A percentile compares a stretch with the other conserved stretches of the same genome.
These are phyloP conservation scores for Ooceraea biroi DNA, from an alignment of 1,140 invertebrate genomes.

Conservation along the genomic window DNA sequence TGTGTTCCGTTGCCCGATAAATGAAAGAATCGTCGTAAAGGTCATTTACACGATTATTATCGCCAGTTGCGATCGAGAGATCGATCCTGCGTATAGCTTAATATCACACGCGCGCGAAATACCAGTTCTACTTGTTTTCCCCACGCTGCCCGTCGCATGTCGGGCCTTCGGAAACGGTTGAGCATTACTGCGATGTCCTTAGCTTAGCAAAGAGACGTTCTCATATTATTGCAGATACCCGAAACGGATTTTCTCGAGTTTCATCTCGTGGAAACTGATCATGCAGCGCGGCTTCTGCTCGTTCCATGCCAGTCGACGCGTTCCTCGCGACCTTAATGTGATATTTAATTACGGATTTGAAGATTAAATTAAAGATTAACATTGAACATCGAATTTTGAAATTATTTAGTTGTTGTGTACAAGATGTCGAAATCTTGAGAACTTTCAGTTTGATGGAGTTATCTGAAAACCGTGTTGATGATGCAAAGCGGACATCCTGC, in stretches of 20 bases:
- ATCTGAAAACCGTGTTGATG: background rate
- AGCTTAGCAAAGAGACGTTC: constrained; percentile 29
- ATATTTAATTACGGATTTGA: too few relatives aligned
- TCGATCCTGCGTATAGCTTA: constrained; percentile 31
- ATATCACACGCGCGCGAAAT: background rate
- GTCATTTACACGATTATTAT: constrained; percentile 39
- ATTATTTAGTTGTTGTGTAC: too few relatives aligned
- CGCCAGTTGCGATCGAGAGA: constrained; percentile 10
- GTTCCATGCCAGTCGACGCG: too few relatives aligned
- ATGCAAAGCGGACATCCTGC: background rate
- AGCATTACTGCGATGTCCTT: constrained; percentile 50
- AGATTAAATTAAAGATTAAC: too few relatives aligned
- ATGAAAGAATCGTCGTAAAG: background rate
- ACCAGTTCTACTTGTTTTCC: constrained; percentile 60
- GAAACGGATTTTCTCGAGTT: constrained; percentile 21
- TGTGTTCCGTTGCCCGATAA: background rate
- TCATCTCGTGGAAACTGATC: background rate
- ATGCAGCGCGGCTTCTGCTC: background rate
- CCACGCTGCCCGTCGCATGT: background rate
- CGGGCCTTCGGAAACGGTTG: constrained; percentile 48
- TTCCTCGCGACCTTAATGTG: too few relatives aligned
- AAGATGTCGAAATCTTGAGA: too few relatives aligned
- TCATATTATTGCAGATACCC: constrained; percentile 5
- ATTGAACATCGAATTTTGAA: too few relatives aligned
- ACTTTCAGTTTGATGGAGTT: background rate